Evolutionary conservation across 2,113 vertebrate species (phyloP).

Genomic region (Phalacrocorax pelagicus): DNA sequence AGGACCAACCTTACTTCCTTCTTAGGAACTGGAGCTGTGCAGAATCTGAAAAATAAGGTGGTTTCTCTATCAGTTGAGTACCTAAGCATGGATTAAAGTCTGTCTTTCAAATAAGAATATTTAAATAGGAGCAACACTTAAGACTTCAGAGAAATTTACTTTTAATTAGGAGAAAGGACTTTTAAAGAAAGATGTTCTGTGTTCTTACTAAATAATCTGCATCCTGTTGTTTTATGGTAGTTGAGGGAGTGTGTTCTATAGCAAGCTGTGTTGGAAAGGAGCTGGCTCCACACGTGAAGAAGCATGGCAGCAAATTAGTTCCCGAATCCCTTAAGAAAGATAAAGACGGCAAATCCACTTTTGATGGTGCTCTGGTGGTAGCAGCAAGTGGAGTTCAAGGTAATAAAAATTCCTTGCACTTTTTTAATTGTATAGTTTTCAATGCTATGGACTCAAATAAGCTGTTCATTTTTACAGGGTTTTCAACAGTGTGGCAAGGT

Average conservation of each 20-base stretch:
- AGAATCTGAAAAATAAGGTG: not conserved
- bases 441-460: not conserved
- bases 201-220: not conserved
- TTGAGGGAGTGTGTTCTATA: slow-evolving; percentile 90
- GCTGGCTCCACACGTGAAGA: slow-evolving; percentile 93
- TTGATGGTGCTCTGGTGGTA: slow-evolving; percentile 94
- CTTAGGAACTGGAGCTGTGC: not conserved
- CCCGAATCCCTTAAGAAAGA: slow-evolving; percentile 96
- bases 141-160: not conserved
- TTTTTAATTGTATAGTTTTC: not conserved
- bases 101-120: not conserved
- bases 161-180: not conserved
- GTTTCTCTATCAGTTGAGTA: not conserved
- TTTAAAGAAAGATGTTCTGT: not conserved
- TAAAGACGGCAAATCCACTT: slow-evolving; percentile 88
- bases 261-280: slow-evolving; percentile 89
- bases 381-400: slow-evolving; percentile 97
- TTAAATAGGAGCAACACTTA: not conserved
- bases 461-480: slow-evolving; percentile 75
- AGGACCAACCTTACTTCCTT: not conserved
- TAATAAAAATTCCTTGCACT: slow-evolving; percentile 51
- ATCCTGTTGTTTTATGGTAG: slow-evolving; percentile 65
- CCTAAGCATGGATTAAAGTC: not conserved
- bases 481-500: slow-evolving; percentile 96
- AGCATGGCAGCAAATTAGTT: slow-evolving; percentile 92